These are phyloP conservation scores for Microcebus tavaratra DNA, from an alignment of 2,113 vertebrate species.

Conservation along the genomic window DNA sequence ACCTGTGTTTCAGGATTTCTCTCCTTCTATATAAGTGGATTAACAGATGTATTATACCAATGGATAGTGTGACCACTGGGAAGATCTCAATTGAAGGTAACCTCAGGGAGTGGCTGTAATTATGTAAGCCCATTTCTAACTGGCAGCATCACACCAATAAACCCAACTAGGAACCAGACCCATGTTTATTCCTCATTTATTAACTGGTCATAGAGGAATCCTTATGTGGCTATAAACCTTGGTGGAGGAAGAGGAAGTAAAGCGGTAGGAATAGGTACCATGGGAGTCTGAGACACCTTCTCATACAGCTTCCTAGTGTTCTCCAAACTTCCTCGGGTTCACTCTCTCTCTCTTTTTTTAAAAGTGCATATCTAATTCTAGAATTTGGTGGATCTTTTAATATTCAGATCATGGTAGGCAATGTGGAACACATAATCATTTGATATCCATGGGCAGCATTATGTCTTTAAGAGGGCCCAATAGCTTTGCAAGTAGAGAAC, in stretches of 20 bases:
- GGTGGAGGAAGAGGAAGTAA: not conserved
- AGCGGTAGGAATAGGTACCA: not conserved
- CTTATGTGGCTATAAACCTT: not conserved
- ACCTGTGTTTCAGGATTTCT: not conserved
- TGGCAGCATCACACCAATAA: not conserved
- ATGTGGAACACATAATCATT: not conserved
- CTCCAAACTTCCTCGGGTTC: not conserved
- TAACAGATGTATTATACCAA: not conserved
- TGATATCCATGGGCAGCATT: not conserved
- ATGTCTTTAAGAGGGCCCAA: not conserved
- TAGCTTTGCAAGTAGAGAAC: not conserved
- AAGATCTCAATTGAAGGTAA: not conserved
- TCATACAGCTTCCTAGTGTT: not conserved
- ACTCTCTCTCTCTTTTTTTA: not conserved
- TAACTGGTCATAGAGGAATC: not conserved
- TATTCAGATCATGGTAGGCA: not conserved
- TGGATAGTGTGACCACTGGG: not conserved
- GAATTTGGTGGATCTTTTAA: not conserved
- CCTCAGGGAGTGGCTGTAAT: not conserved
- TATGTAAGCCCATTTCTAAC: not conserved
- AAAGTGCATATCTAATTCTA: not conserved
- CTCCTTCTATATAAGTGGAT: not conserved
- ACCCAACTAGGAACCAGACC: not conserved
- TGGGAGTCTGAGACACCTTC: not conserved
- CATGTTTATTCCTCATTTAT: not conserved